These are phyloP conservation scores for Drosophila lacertosa DNA, from an alignment of 1,140 invertebrate species.

Conservation along the genomic window DNA sequence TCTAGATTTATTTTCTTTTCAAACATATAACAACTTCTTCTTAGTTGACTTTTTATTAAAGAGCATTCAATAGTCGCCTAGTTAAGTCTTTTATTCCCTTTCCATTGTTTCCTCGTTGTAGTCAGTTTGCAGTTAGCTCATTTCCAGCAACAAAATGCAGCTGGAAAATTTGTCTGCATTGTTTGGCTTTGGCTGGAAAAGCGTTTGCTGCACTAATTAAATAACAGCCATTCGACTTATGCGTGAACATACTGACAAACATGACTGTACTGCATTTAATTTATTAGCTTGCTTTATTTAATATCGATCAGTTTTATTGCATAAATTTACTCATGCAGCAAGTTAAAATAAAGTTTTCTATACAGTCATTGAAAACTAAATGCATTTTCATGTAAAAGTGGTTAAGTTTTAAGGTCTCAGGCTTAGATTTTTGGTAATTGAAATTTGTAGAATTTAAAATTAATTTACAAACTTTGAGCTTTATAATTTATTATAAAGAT, in stretches of 20 bases:
- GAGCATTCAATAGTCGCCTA: not conserved
- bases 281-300: not conserved
- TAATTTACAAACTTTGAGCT: no score
- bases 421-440: no score
- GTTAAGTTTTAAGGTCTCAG: no score
- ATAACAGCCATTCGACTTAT: slow-evolving; percentile 57
- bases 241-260: slow-evolving; percentile 8
- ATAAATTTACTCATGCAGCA: no score
- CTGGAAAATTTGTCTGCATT: slow-evolving; percentile 6
- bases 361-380: no score
- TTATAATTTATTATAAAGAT: no score
- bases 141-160: not conserved
- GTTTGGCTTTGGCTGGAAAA: slow-evolving; percentile 26
- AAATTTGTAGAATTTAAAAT: no score
- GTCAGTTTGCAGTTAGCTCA: not conserved
- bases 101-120: not conserved
- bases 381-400: no score
- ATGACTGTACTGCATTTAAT: not conserved
- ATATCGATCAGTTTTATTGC: not conserved
- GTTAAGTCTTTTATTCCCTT: not conserved
- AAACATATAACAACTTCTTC: no score
- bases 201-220: slow-evolving; percentile 66
- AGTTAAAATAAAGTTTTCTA: no score
- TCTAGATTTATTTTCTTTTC: no score
- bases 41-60: not conserved